phyloP scores from a whole-genome alignment of 2,113 vertebrate species.

The Donacobius atricapilla region DNA sequence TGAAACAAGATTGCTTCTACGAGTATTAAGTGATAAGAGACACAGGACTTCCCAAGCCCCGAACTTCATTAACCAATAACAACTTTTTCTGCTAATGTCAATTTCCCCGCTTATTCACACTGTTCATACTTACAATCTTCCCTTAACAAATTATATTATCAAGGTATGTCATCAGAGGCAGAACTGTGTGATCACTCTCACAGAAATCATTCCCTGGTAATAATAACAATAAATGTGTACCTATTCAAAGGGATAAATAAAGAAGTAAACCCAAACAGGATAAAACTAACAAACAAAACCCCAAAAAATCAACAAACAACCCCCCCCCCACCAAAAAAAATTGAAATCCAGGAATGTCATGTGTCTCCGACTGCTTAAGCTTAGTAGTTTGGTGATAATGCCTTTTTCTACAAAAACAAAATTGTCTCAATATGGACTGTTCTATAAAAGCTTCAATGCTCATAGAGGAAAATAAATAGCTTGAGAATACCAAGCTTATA shows the following conservation, averaged over 20 bases:
- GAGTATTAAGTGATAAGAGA: background rate
- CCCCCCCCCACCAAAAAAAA: fast-evolving
- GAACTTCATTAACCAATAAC: background rate
- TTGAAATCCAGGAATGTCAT: background rate
- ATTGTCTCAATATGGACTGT: background rate
- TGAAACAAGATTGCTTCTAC: background rate
- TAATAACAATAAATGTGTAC: background rate
- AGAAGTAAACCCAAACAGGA: background rate
- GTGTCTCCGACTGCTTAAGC: background rate
- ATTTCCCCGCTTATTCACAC: background rate
- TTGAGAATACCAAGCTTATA: background rate
- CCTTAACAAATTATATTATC: background rate
- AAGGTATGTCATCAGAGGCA: background rate
- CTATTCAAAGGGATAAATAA: background rate
- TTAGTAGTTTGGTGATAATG: background rate
- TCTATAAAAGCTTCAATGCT: background rate
- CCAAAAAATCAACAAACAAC: too few species aligned
- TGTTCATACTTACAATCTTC: background rate
- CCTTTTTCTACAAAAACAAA: background rate
- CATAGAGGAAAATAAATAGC: background rate
- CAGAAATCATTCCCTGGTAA: background rate
- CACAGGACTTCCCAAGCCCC: background rate
- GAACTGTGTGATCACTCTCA: background rate
- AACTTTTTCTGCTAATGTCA: too few species aligned
- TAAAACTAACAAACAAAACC: background rate